These are phyloP conservation scores for Pagetopsis macropterus DNA, from an alignment of 2,797 vertebrate species.

Conservation along the genomic window DNA sequence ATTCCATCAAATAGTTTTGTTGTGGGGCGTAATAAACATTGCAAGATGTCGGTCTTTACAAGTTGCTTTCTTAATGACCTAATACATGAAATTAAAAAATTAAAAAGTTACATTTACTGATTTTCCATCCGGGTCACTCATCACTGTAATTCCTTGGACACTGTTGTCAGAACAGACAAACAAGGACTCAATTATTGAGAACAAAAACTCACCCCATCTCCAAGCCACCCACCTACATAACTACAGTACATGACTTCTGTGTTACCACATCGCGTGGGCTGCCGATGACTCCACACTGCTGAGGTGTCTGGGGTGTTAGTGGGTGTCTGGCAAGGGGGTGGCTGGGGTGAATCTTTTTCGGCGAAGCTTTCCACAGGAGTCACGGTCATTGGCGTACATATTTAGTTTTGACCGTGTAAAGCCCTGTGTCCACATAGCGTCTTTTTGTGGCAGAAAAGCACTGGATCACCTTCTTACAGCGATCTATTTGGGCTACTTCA, in stretches of 20 bases:
- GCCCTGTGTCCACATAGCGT: no score
- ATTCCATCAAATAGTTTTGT: background rate
- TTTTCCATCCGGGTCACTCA: background rate
- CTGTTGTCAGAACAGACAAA: constrained; percentile 39
- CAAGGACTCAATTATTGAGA: constrained; percentile 17
- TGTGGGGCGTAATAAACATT: background rate
- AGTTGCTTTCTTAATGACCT: background rate
- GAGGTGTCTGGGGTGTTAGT: constrained; percentile 50
- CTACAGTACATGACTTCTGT: constrained; percentile 45
- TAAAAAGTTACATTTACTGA: background rate
- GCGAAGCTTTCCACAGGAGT: constrained; percentile 61
- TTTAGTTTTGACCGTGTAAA: background rate
- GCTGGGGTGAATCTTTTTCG: constrained; percentile 15
- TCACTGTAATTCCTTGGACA: background rate
- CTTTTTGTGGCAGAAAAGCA: no score
- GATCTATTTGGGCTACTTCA: no score
- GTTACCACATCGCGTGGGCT: constrained; percentile 60
- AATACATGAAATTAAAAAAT: background rate
- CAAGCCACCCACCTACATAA: constrained; percentile 50
- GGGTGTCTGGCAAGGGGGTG: constrained; percentile 11
- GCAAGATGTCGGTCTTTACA: background rate
- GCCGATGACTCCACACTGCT: constrained; percentile 59
- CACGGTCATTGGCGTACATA: constrained; percentile 17
- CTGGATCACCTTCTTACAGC: no score
- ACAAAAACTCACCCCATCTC: constrained; percentile 26